Conservation (phyloP, 2,113 vertebrate genomes). For the Callipepla californica region DNA sequence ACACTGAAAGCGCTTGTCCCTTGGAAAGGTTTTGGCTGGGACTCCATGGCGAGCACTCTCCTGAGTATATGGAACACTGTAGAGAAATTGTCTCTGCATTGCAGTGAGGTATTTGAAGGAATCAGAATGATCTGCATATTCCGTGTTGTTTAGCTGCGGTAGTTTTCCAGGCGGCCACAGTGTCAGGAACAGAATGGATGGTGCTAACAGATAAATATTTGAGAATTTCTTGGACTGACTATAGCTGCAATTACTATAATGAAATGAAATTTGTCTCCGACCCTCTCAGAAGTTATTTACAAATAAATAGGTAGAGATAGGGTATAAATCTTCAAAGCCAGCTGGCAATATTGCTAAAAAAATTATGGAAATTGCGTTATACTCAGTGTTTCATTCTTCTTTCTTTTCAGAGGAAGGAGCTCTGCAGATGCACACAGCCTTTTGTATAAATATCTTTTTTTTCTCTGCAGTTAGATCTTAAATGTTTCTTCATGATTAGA, state of each 20-base stretch:
- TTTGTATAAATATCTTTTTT: constrained; percentile 15
- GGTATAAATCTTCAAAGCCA: constrained; percentile 46
- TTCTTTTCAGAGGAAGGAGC: constrained; percentile 21
- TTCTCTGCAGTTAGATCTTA: background rate
- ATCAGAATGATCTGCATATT: constrained; percentile 56
- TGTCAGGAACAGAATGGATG: constrained; percentile 8
- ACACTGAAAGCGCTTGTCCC: background rate
- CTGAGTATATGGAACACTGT: background rate
- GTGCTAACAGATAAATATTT: constrained; percentile 38
- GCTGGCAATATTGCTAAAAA: constrained; percentile 16
- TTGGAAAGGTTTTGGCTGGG: background rate
- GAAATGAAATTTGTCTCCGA: constrained; percentile 8
- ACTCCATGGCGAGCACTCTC: background rate
- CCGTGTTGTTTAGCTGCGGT: constrained; percentile 49
- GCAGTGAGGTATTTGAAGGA: constrained; percentile 57
- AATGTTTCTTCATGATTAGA: background rate
- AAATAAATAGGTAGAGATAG: background rate
- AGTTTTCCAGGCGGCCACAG: constrained; percentile 24
- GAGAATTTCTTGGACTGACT: constrained; percentile 12
- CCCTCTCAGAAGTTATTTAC: constrained; percentile 21
- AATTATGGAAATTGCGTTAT: constrained; percentile 15
- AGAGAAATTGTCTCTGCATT: constrained; percentile 55
- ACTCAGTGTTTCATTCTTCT: constrained; percentile 18
- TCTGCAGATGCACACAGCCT: constrained; percentile 7
- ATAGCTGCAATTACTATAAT: constrained; percentile 48